Base-by-base conservation (phyloP, 2,797 vertebrate species). In the Danio jaintianensis region DNA sequence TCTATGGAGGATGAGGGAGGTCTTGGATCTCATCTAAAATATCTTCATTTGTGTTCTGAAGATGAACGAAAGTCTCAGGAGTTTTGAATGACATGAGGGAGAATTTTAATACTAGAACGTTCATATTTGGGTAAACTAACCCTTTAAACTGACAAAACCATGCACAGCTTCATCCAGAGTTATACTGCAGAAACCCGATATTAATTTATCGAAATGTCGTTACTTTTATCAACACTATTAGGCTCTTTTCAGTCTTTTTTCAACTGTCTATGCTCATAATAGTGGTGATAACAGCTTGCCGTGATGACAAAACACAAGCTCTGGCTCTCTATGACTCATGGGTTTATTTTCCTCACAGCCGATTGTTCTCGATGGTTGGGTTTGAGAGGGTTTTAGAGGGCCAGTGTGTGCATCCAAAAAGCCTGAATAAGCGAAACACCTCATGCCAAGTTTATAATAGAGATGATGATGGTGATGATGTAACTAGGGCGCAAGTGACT, bases 251-350 rank as follows among this genome's bases (percentile, higher is more conserved):
- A 53, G 45, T 29, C 29, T 13, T 42, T 16, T 55, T 22, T 47
- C 55, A 7, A 55, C 47, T 76, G 53, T 20, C 22, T 78, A 64
- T 58, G 36, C 69, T 55, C 43, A 78, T 71, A 67, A 67, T 79
- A 56, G 64, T 70, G 43, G 38, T 13, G 12, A 75, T 48, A 79
- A 83, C 59, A 63, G 67, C 48, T 69, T 64, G 77, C 11, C 0
- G 2, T 58, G 73, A 61, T 58, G 78, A 85, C 47, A 80, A 42
- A 29, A 78, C 11, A 12, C 16, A 29, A 66, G 68, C 38, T 38
- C 20, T 36, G 50, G 56, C 50, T 71, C 29, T 38, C 58, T 48
- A 61, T 82, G 82, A 82, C 48, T 80, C 79, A 80, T 47, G 18
- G 16, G 22, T 83, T 62, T 69, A 43, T 66, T 67, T 68, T 68